Conservation (phyloP, 2,888 invertebrate genomes). For the Pristionchus arcanus region DNA sequence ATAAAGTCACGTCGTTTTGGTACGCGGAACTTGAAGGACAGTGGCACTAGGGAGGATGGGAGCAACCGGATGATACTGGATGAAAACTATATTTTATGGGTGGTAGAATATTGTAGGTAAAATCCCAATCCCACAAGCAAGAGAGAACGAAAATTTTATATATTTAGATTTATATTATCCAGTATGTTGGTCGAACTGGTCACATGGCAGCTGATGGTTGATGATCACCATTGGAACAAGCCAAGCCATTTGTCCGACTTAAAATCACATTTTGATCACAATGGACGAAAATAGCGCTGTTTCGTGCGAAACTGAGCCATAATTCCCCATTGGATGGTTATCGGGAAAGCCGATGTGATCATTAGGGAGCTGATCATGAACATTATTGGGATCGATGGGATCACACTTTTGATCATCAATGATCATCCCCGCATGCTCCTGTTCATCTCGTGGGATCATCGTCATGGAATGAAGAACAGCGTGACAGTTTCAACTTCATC, state of each 20-base stretch:
- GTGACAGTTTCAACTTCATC: too few relatives aligned
- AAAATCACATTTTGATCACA: neutral
- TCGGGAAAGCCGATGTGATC: neutral
- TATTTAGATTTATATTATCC: too few relatives aligned
- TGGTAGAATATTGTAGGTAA: neutral
- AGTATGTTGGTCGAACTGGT: too few relatives aligned
- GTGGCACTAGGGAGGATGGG: neutral
- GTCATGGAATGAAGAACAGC: too few relatives aligned
- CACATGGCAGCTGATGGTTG: too few relatives aligned
- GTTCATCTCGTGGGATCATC: neutral
- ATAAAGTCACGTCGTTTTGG: neutral
- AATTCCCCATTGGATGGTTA: neutral
- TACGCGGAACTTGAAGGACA: neutral
- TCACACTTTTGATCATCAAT: neutral
- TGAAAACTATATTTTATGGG: neutral
- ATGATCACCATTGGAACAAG: neutral
- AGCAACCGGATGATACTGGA: too few relatives aligned
- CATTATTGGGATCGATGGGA: neutral
- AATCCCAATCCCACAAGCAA: neutral
- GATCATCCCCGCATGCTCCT: neutral
- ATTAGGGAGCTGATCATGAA: neutral
- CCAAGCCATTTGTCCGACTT: neutral
- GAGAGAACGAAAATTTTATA: neutral
- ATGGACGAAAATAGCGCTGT: neutral
- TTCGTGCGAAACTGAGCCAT: neutral